Evolutionary conservation across 2,113 vertebrate species (phyloP).

Genomic region (Barnardius zonarius): DNA sequence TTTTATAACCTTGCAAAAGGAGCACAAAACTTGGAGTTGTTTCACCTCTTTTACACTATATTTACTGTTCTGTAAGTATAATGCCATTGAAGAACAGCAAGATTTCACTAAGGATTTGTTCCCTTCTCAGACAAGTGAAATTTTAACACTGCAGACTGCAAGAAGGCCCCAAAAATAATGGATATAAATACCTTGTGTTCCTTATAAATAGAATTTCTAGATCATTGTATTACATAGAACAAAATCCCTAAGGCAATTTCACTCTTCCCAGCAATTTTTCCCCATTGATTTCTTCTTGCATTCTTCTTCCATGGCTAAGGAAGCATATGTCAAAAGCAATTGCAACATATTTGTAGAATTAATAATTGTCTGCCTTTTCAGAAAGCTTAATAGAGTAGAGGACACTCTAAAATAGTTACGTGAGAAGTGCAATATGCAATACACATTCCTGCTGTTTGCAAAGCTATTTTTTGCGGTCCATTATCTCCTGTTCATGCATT

Average conservation of each 20-base stretch:
- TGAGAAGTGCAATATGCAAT: neutral
- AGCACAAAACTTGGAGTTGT: neutral
- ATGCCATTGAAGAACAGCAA: neutral
- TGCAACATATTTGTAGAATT: constrained; percentile 23
- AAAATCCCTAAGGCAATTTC: constrained; percentile 29
- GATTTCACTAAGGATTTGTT: neutral
- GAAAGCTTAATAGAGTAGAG: constrained; percentile 16
- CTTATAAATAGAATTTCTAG: constrained; percentile 29
- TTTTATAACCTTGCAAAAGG: neutral
- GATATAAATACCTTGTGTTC: neutral
- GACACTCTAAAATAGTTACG: neutral
- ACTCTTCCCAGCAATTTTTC: constrained; percentile 28
- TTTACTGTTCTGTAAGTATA: neutral
- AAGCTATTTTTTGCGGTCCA: neutral
- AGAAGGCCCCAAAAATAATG: neutral
- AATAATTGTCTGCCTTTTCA: constrained; percentile 36
- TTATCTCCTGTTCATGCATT: neutral
- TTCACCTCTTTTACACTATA: neutral
- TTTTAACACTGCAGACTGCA: neutral
- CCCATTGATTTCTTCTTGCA: constrained; percentile 21
- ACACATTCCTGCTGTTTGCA: neutral
- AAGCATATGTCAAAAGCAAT: constrained; percentile 44
- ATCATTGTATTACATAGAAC: neutral
- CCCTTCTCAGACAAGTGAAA: neutral
- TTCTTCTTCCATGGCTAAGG: constrained; percentile 29